phyloP scores from a whole-genome alignment of 2,888 invertebrate genomes.

The Abrostola triplasia region DNA sequence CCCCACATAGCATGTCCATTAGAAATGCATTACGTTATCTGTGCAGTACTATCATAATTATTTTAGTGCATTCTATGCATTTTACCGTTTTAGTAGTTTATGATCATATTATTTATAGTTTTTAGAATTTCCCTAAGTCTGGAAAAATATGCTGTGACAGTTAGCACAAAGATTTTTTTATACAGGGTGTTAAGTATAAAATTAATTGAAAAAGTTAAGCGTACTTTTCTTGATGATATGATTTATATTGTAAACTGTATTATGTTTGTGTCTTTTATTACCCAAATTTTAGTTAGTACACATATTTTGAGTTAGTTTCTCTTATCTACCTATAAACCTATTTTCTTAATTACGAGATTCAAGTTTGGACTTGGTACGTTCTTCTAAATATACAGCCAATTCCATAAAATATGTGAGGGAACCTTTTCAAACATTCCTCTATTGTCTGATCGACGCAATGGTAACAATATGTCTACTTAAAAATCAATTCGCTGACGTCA shows the following conservation, averaged over 20 bases:
- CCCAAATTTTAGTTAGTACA: too few species aligned
- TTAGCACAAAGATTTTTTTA: constrained; percentile 6
- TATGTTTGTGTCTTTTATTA: too few species aligned
- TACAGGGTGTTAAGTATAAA: constrained; percentile 7
- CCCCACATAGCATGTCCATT: constrained; percentile 65
- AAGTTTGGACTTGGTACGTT: neutral
- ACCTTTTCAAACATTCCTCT: constrained; percentile 43
- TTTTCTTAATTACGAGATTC: neutral
- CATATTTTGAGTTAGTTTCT: too few species aligned
- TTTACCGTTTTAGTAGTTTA: constrained; percentile 45
- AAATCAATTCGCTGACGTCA: constrained; percentile 43
- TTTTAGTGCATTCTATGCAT: constrained; percentile 32
- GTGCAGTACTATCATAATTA: constrained; percentile 39
- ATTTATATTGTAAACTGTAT: too few species aligned
- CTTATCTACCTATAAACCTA: too few species aligned
- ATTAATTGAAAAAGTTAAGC: constrained; percentile 11
- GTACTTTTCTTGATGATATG: neutral
- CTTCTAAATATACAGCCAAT: constrained; percentile 12
- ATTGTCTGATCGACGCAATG: constrained; percentile 12
- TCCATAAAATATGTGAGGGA: constrained; percentile 25
- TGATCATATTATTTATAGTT: constrained; percentile 4
- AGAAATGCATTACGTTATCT: constrained; percentile 57
- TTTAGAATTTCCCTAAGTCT: neutral
- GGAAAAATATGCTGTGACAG: neutral
- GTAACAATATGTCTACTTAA: constrained; percentile 21